These are phyloP conservation scores for Brienomyrus brachyistius DNA, from an alignment of 2,113 vertebrate species.

Conservation along the genomic window DNA sequence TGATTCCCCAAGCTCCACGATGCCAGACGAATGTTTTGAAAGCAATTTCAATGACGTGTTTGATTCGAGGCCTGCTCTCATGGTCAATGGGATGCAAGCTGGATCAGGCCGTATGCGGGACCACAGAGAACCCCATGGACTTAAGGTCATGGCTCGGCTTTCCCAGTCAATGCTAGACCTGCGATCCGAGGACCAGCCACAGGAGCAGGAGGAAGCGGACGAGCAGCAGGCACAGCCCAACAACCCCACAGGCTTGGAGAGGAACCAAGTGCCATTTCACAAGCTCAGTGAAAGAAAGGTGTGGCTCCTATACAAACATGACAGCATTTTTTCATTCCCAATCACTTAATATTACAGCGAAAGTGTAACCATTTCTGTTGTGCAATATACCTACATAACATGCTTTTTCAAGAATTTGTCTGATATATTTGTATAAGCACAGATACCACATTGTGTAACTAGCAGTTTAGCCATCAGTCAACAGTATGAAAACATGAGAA, in stretches of 20 bases:
- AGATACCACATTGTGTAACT: neutral
- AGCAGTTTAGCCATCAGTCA: neutral
- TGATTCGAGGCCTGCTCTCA: slow-evolving; percentile 15
- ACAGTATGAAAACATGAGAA: neutral
- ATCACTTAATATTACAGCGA: neutral
- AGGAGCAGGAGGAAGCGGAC: neutral
- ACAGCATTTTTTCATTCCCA: neutral
- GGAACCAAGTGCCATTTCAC: neutral
- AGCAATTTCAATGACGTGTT: slow-evolving; percentile 29
- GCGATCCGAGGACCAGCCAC: slow-evolving; percentile 34
- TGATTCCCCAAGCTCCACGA: slow-evolving; percentile 67
- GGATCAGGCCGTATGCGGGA: slow-evolving; percentile 25
- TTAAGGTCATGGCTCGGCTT: slow-evolving; percentile 65
- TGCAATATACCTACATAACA: neutral
- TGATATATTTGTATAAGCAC: neutral
- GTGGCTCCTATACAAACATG: neutral
- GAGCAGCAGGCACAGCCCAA: neutral
- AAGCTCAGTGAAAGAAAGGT: slow-evolving; percentile 6
- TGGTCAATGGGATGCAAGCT: slow-evolving; percentile 35
- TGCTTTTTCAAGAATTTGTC: neutral
- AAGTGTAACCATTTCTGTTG: neutral
- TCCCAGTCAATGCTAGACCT: slow-evolving; percentile 69
- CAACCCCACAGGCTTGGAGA: neutral
- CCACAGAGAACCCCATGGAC: slow-evolving; percentile 41
- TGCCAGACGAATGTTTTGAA: slow-evolving; percentile 79